Base-by-base conservation (phyloP, 2,888 invertebrate genomes). In the Anagyrus pseudococci region DNA sequence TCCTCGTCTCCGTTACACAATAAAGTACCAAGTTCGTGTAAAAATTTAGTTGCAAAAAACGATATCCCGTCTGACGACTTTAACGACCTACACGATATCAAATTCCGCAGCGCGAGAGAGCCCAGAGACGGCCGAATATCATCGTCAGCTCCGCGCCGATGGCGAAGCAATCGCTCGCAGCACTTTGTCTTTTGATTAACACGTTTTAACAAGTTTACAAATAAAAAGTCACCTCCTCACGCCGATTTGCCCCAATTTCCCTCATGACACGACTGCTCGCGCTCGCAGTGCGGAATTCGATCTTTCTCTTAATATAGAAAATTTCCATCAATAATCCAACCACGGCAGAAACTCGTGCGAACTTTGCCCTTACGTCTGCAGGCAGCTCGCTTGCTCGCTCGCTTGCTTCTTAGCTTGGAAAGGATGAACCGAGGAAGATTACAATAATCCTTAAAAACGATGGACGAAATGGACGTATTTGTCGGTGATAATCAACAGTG, bases 31-130 rank as follows among this genome's bases (percentile, higher is more conserved):
- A 67, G 56, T 63, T 46, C 57, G 52, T 62, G 68, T 66, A 69
- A 68, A 71, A 68, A 67, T 67, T 64, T 68, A 61, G 65, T 70
- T 69, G 70, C 71, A 68, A 69, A 66, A 63, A 47, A 60, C 50
- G 54, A 59, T 63, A 19, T 29, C 26, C 52, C 49, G 33, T 54
- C 8, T 29, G 40, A 41, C 50, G 50, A 43, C 20, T 58, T 4
- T 7, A 29, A 29, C n/a, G n/a, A n/a, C n/a, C n/a, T n/a, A n/a
- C n/a, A n/a, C n/a, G n/a, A n/a, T 26, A 58, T 58, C 62, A 44
- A 40, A n/a, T n/a, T n/a, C n/a, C n/a, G n/a, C n/a, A n/a, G n/a
- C n/a, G n/a, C n/a, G n/a, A n/a, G n/a, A n/a, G n/a, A n/a, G n/a
- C n/a, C n/a, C n/a, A n/a, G n/a, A n/a, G n/a, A n/a, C n/a, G n/a